phyloP scores from a whole-genome alignment of 2,797 vertebrate species.

The Ambastaia sidthimunki region DNA sequence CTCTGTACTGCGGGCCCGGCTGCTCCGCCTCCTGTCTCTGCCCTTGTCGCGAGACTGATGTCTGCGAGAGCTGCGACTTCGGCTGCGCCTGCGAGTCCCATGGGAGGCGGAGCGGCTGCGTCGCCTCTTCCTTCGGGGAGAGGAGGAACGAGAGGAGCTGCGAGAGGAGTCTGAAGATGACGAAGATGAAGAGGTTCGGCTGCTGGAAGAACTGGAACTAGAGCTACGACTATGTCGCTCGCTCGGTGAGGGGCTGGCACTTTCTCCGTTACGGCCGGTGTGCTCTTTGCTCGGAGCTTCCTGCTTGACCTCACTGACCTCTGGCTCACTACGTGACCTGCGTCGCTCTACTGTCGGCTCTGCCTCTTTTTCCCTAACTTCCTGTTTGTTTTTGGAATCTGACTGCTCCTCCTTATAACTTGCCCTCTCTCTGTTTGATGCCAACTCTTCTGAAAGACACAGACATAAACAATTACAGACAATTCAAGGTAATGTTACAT shows the following conservation, averaged over 20 bases:
- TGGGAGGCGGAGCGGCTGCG: constrained; percentile 87
- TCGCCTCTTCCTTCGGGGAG: constrained; percentile 89
- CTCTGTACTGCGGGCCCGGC: constrained; percentile 80
- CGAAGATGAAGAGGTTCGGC: constrained; percentile 88
- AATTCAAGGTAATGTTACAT: neutral
- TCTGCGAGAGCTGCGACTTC: constrained; percentile 88
- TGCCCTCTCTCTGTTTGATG: constrained; percentile 88
- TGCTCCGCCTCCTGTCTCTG: constrained; percentile 86
- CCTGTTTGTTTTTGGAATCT: constrained; percentile 84
- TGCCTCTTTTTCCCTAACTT: constrained; percentile 87
- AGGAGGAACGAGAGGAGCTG: constrained; percentile 91
- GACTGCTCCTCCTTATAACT: constrained; percentile 88
- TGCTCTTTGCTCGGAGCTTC: constrained; percentile 84
- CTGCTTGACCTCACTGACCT: constrained; percentile 85
- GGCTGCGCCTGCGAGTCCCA: constrained; percentile 86
- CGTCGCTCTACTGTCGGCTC: constrained; percentile 88
- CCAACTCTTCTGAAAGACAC: constrained; percentile 84
- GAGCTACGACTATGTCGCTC: constrained; percentile 89
- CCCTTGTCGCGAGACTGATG: constrained; percentile 83
- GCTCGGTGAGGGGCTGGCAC: constrained; percentile 79
- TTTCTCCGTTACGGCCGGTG: constrained; percentile 77
- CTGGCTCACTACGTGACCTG: constrained; percentile 85
- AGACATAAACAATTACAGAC: constrained; percentile 31
- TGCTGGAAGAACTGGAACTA: constrained; percentile 88
- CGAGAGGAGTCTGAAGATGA: constrained; percentile 89